Base-by-base conservation (phyloP, 2,888 invertebrate species). In the Amblyjoppa fuscipennis region DNA sequence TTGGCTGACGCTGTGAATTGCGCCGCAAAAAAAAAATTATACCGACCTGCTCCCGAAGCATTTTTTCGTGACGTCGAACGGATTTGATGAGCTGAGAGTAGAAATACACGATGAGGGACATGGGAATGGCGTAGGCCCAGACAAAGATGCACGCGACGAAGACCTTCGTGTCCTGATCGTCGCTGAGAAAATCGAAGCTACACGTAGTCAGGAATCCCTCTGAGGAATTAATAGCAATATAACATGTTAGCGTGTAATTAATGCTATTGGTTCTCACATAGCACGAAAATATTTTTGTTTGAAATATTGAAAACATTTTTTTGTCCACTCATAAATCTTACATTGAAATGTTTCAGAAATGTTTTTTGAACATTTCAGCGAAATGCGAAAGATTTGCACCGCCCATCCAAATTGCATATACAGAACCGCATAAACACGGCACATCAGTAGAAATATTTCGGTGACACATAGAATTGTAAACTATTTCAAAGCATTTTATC, bases 171-270 rank as follows among this genome's bases (percentile, higher is more conserved):
- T 97, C 97, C 90, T 97, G 96, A 51, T 97, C 96, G 85, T 97
- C 96, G 13, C 96, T 97, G 83, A 98, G 94, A 91, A 97, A 98
- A 93, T 98, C 98, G 89, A 98, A 98, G 2, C 96, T 95, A 93
- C 98, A 98, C 0, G 97, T 97, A 9, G 98, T 98, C 88, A 98
- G 95, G 92, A 97, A 98, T n/a, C 98, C 98, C 96, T 98, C 98
- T 96, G 96, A 89, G 94, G 95, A 59, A 56, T 38, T 13, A 64
- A 76, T 64, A 20, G 2, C 16, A 11, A 75, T 61, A 25, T 7
- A 13, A 53, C 51, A 34, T 16, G 38, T 53, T 6, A 49, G 45
- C 45, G 9, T 38, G 34, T 51, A n/a, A 53, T 53, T 9, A 16
- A 3, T 49, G 4, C 45, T 16, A 16, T 16, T 49, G 16, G 16